Evolutionary conservation across 2,113 vertebrate species (phyloP).

Genomic region (Romanogobio albipinnatus): DNA sequence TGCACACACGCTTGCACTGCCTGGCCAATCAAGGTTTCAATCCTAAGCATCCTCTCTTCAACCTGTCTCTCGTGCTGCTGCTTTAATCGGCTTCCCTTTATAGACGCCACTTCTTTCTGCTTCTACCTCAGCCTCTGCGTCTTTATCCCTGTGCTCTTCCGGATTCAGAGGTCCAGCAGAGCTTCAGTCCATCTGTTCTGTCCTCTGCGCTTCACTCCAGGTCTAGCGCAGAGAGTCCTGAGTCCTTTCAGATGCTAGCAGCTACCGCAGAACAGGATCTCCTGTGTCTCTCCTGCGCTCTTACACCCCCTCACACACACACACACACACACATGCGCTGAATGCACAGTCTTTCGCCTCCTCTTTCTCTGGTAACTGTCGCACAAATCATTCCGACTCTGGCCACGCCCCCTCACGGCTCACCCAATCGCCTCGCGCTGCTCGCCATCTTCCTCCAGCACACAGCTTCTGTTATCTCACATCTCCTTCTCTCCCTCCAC

Average conservation of each 20-base stretch:
- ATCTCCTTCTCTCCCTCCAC: conserved; percentile 57
- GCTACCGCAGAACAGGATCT: neutral
- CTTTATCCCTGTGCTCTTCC: neutral
- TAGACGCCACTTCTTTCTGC: neutral
- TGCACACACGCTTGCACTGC: neutral
- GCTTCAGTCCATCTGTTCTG: neutral
- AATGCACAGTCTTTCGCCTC: conserved; percentile 54
- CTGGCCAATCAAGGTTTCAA: neutral
- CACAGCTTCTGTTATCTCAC: conserved; percentile 29
- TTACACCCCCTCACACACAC: conserved; percentile 23
- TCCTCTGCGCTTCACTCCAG: neutral
- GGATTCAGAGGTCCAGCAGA: neutral
- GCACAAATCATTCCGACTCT: conserved; percentile 68
- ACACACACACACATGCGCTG: conserved; percentile 38
- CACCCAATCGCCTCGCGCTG: conserved; percentile 65
- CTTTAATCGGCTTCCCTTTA: neutral
- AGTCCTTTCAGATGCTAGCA: neutral
- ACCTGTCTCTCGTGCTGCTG: neutral
- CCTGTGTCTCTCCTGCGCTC: neutral
- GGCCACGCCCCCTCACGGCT: conserved; percentile 64
- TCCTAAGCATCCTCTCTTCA: neutral
- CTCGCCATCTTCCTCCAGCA: conserved; percentile 60
- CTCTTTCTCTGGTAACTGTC: conserved; percentile 61
- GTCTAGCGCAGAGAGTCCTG: neutral
- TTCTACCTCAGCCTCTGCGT: conserved; percentile 35